A percentile compares a stretch with the other conserved stretches of the same genome.
Evolutionary conservation across 1,140 invertebrate genomes (phyloP).

Genomic region (Nasonia giraulti): DNA sequence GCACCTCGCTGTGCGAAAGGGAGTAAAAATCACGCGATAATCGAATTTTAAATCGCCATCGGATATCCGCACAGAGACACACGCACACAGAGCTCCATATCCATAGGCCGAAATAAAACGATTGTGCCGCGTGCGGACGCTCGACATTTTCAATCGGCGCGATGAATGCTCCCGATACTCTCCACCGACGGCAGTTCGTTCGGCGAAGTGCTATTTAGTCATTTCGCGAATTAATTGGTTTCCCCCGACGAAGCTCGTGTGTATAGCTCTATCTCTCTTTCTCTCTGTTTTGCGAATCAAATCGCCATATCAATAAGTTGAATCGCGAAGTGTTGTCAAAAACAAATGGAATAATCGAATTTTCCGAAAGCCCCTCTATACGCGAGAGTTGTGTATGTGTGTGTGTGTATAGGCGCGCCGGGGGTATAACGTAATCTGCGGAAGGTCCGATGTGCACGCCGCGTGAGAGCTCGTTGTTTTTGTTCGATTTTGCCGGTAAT

Average conservation of each 20-base stretch:
- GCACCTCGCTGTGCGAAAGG: neutral
- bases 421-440: conserved; percentile 9
- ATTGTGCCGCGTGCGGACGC: conserved; percentile 9
- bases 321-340: conserved; percentile 44
- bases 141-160: conserved; percentile 48
- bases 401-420: neutral
- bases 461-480: conserved; percentile 5
- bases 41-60: conserved; percentile 51
- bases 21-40: conserved; percentile 46
- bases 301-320: conserved; percentile 48
- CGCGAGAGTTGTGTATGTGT: neutral
- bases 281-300: conserved; percentile 22
- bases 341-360: conserved; percentile 48
- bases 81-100: neutral
- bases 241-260: neutral
- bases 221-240: conserved; percentile 51
- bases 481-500: conserved; percentile 25
- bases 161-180: conserved; percentile 44
- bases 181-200: conserved; percentile 24
- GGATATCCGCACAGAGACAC: conserved; percentile 21
- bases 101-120: conserved; percentile 44
- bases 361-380: conserved; percentile 23
- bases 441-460: neutral
- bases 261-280: too few species aligned
- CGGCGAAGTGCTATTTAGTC: conserved; percentile 46